Conservation (phyloP, 2,888 invertebrate genomes). For the Brachycybe producta region DNA sequence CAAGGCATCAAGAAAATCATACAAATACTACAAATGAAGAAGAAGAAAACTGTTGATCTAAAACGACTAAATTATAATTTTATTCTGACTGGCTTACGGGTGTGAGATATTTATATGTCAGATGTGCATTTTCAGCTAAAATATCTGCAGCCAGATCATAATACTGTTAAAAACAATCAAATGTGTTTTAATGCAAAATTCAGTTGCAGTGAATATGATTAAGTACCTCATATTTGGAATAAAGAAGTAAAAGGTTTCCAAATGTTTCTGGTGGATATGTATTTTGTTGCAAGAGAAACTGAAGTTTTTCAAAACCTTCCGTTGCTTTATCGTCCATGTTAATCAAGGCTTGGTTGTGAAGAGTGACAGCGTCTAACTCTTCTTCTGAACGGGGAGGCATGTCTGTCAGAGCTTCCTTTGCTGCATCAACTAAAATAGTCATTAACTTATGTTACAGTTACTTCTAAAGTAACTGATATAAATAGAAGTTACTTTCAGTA, state of each 20-base stretch:
- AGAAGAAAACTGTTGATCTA: conserved; percentile 1
- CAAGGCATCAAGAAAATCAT: conserved; percentile 89
- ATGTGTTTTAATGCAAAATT: too few species aligned
- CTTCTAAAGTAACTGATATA: conserved; percentile 81
- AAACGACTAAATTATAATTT: background rate
- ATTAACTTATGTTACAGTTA: conserved; percentile 56
- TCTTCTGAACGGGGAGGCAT: conserved; percentile 70
- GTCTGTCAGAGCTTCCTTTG: conserved; percentile 44
- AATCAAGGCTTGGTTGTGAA: conserved; percentile 90
- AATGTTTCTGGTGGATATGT: conserved; percentile 97
- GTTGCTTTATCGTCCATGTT: conserved; percentile 77
- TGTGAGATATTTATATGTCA: conserved; percentile 87
- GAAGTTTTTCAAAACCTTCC: conserved; percentile 86
- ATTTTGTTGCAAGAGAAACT: conserved; percentile 87
- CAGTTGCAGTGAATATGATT: too few species aligned
- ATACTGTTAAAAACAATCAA: conserved; percentile 40
- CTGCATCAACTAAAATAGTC: conserved; percentile 56
- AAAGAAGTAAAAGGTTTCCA: conserved; percentile 81
- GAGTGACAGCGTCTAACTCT: conserved; percentile 90
- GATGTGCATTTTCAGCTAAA: conserved; percentile 88
- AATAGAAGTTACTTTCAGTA: too few species aligned
- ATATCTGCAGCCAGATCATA: conserved; percentile 96
- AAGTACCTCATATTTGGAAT: conserved; percentile 83
- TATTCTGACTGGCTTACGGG: conserved; percentile 45
- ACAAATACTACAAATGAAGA: conserved; percentile 53